Base-by-base conservation (phyloP, 2,888 invertebrate species). In the Gastracanthus pulcherrimus region DNA sequence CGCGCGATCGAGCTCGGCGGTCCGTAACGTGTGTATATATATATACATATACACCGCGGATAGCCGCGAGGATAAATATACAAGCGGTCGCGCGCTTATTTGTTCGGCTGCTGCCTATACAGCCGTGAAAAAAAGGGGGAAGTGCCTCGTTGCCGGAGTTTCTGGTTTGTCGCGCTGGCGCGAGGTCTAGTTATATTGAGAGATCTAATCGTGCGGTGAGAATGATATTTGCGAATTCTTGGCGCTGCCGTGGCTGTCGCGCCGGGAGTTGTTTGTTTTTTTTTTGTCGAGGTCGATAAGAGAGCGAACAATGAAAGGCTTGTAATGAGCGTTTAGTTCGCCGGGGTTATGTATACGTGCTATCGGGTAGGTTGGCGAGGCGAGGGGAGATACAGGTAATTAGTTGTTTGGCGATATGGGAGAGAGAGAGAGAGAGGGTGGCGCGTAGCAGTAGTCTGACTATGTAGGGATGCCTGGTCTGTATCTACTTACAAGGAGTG, bases 1-100 rank as follows among this genome's bases (percentile, higher is more conserved):
- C 84, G 85, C 82, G 81, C 79, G 83, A n/a, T n/a, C n/a, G n/a
- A 58, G 58, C 81, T 80, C 83, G 79, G 71, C 80, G 62, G 80
- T 26, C 82, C 84, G 84, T 83, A 75, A 85, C 84, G 82, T 51
- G 58, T 72, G 36, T 71, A 74, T 75, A 62, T 45, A 23, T 16
- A n/a, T 29, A 77, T 62, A 60, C 48, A 70, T 69, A 67, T 51
- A 19, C 13, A 48, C 19, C n/a, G n/a, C n/a, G n/a, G n/a, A n/a
- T n/a, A n/a, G n/a, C n/a, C n/a, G n/a, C n/a, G n/a, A n/a, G n/a
- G n/a, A n/a, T n/a, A n/a, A n/a, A n/a, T n/a, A n/a, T n/a, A n/a
- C n/a, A 45, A 45, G n/a, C 45, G 45, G n/a, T 16, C 6, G 26
- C 6, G 38, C 19, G 45, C 64, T 48, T 55, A 64, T 66, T 78